phyloP scores from a whole-genome alignment of 92 coral and sea anemone species.

The Desmophyllum pertusum region DNA sequence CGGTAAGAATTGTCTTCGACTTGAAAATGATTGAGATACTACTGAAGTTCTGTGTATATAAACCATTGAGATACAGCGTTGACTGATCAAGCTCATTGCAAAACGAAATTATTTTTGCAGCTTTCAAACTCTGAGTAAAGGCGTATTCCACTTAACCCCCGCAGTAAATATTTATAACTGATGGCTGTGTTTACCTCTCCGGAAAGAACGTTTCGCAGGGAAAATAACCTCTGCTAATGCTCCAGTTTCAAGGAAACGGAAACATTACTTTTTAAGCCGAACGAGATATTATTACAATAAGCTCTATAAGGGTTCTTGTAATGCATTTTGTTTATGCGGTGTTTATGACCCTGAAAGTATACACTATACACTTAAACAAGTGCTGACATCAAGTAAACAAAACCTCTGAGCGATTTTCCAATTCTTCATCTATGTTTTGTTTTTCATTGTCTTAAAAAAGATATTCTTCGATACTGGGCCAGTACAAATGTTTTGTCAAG shows the following conservation, averaged over 20 bases:
- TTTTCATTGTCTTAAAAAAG: background rate
- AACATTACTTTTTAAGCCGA: background rate
- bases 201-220: background rate
- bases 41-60: background rate
- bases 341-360: background rate
- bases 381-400: conserved; percentile 39
- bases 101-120: background rate
- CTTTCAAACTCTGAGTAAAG: background rate
- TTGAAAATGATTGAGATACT: background rate
- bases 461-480: background rate
- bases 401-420: background rate
- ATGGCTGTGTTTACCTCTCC: background rate
- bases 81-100: background rate
- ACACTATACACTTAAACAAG: background rate
- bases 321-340: background rate
- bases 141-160: conserved; percentile 1
- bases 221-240: background rate
- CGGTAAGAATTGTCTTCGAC: background rate
- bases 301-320: background rate
- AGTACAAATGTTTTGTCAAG: background rate
- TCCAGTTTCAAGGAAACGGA: background rate
- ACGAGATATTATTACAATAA: background rate
- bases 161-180: background rate
- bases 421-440: background rate
- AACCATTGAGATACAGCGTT: background rate